Conservation (phyloP, 1,140 invertebrate genomes). For the Pteromalus puparum region DNA sequence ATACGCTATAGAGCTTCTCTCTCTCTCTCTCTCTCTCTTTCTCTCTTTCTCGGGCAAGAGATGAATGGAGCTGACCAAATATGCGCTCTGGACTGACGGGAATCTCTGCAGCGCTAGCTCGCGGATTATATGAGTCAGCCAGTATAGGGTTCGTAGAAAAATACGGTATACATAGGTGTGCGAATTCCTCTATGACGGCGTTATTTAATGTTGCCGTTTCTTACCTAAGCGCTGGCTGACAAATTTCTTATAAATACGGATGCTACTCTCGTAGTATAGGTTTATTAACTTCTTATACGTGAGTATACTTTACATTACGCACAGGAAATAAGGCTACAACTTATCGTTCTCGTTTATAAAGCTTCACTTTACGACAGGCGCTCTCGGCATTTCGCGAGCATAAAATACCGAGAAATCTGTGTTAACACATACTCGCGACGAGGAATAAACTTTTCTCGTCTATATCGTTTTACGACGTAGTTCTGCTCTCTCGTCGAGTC, state of each 20-base stretch:
- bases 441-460: constrained; percentile 3
- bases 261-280: not conserved
- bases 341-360: not conserved
- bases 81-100: not conserved
- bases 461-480: not conserved
- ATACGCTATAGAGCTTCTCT: no score
- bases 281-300: not conserved
- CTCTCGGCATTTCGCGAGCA: not conserved
- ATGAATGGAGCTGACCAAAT: constrained; percentile 3
- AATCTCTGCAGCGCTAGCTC: no score
- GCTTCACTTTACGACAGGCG: not conserved
- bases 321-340: not conserved
- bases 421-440: not conserved
- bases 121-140: no score
- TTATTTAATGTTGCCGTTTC: no score
- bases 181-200: no score
- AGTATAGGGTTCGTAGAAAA: no score
- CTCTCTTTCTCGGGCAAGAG: not conserved
- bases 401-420: constrained; percentile 4
- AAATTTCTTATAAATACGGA: not conserved
- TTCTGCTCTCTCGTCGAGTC: not conserved
- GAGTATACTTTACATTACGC: not conserved
- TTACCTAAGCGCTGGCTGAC: not conserved
- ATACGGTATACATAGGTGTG: no score
- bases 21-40: no score